Evolutionary conservation across 1,140 invertebrate genomes (phyloP).

Genomic region (Ooceraea biroi): DNA sequence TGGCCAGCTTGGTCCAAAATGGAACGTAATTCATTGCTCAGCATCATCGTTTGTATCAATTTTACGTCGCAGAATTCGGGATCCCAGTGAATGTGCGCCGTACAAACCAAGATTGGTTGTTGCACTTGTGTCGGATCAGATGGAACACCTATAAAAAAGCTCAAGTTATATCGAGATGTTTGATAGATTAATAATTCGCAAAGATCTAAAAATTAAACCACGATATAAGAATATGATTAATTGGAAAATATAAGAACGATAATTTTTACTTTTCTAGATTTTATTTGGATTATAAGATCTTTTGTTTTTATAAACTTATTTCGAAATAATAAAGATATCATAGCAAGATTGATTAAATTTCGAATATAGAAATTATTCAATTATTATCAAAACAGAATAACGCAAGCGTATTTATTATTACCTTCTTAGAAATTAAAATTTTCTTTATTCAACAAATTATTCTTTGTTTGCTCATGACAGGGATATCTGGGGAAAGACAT

Average conservation of each 20-base stretch:
- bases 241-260: slow-evolving; percentile 5
- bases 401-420: background rate
- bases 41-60: slow-evolving; percentile 99
- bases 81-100: slow-evolving; percentile 99
- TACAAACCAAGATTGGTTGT: slow-evolving; percentile 97
- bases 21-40: slow-evolving; percentile 95
- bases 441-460: slow-evolving; percentile 8
- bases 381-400: background rate
- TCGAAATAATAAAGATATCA: background rate
- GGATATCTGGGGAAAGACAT: background rate
- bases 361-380: background rate
- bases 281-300: slow-evolving; percentile 3
- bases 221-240: background rate
- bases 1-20: slow-evolving; percentile 93
- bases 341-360: background rate
- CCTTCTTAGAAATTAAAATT: slow-evolving; percentile 2
- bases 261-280: background rate
- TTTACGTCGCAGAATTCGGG: slow-evolving; percentile 99
- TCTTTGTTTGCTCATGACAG: background rate
- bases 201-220: background rate
- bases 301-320: background rate
- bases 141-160: slow-evolving; percentile 88
- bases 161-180: background rate
- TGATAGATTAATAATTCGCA: background rate
- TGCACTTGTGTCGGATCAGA: slow-evolving; percentile 91